Evolutionary conservation across 2,888 invertebrate species (phyloP), one percentile per base, ranked within the genome.

Genomic region (Zaprionus bogoriensis): DNA sequence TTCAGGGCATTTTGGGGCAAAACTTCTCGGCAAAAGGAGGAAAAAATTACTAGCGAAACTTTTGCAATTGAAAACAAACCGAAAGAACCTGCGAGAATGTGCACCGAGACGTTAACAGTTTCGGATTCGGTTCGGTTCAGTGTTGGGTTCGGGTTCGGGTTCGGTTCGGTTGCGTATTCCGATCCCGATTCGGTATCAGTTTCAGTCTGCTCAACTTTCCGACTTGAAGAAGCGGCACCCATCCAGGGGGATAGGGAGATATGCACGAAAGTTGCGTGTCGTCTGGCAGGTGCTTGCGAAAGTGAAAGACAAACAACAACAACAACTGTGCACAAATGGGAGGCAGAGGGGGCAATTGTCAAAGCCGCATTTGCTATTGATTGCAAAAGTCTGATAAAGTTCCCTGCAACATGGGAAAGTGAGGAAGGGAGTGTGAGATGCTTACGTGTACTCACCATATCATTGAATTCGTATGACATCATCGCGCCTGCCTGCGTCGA

Each of bases 31-130:
- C 42, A 70, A 42, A 55, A 58, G 27, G 32, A 42, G 22, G 9
- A 25, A 20, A 53, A 72, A 60, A 69, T 68, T 55, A 50, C 60
- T 39, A 67, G 54, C 50, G 19, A 67, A 79, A 85, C 63, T 85
- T 79, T 85, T 67, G 61, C 83, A 75, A 82, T 84, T 74, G 77
- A 70, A 84, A 83, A 66, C 63, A 74, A 70, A 69, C 61, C 65
- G 62, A 74, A 65, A 65, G 60, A 68, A 52, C 17, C 10, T 17
- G 25, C 32, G 42, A 48, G 32, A 42, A 41, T 67, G 79, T 65
- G 75, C 75, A 62, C 19, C 54, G 67, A 69, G 57, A 62, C 65
- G 82, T 68, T 39, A 69, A 71, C 65, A 77, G 53, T 70, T 67
- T 63, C 59, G 47, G 65, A 63, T 62, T 70, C 46, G 36, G 55